A percentile compares a stretch with the other conserved stretches of the same genome.
Conservation (phyloP, 2,888 invertebrate species). For the Drosophila prostipennis region DNA sequence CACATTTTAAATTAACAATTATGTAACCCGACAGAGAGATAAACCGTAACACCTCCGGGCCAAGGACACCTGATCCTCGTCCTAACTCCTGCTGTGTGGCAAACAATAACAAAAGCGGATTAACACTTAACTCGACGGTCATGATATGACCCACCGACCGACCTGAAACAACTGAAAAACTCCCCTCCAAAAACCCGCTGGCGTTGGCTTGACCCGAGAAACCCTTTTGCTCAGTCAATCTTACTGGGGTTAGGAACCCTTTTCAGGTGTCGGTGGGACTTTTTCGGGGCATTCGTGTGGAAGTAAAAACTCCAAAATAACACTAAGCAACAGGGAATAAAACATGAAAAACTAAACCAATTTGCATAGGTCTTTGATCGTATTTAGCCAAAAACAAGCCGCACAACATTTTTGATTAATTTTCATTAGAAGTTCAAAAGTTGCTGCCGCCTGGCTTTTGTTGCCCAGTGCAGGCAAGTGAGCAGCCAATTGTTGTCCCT, state of each 20-base stretch:
- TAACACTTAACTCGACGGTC: constrained; percentile 68
- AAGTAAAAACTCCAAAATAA: constrained; percentile 49
- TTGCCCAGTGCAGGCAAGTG: constrained; percentile 42
- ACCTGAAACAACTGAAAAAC: constrained; percentile 12
- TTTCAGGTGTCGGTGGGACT: constrained; percentile 29
- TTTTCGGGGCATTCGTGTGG: neutral
- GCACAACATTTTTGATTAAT: constrained; percentile 32
- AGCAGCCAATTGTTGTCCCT: constrained; percentile 53
- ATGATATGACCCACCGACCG: constrained; percentile 57
- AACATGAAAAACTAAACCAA: constrained; percentile 12
- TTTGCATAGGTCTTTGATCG: constrained; percentile 42
- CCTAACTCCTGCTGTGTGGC: constrained; percentile 46
- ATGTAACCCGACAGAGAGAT: constrained; percentile 59
- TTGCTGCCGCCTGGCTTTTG: constrained; percentile 14
- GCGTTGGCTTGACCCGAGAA: constrained; percentile 46
- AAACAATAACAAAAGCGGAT: constrained; percentile 71
- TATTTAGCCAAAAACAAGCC: constrained; percentile 21
- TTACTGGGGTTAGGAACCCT: constrained; percentile 55
- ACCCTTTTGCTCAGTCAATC: constrained; percentile 75
- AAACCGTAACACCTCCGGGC: constrained; percentile 53
- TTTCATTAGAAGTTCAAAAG: constrained; percentile 43
- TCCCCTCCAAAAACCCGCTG: neutral
- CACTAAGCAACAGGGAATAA: constrained; percentile 51
- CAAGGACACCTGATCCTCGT: constrained; percentile 45
- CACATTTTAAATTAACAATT: constrained; percentile 73